Conservation (phyloP, 2,113 vertebrate species). For the Myotis davidii region DNA sequence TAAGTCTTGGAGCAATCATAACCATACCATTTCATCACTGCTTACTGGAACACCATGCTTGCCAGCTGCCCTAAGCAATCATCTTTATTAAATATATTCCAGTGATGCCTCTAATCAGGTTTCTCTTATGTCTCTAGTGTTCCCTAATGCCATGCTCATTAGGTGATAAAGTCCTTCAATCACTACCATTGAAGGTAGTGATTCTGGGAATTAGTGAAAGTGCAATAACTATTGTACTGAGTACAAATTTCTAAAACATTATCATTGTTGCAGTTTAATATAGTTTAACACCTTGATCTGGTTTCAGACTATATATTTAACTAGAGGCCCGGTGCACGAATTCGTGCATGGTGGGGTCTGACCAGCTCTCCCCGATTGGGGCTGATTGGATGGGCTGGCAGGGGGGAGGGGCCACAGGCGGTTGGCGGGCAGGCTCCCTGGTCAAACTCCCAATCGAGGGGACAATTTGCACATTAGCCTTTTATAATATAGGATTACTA, state of each 20-base stretch:
- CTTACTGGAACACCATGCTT: constrained; percentile 25
- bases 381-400: too few species aligned
- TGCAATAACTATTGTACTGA: background rate
- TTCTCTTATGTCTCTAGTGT: constrained; percentile 38
- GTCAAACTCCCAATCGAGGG: too few species aligned
- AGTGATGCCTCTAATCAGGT: constrained; percentile 9
- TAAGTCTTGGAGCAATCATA: constrained; percentile 22
- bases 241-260: background rate
- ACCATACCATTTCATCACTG: background rate
- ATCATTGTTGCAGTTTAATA: background rate
- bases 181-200: background rate
- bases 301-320: background rate
- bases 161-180: too few species aligned
- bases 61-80: constrained; percentile 28
- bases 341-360: too few species aligned
- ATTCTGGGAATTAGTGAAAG: background rate
- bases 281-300: background rate
- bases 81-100: constrained; percentile 62
- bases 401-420: too few species aligned
- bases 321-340: too few species aligned
- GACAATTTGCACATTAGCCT: too few species aligned
- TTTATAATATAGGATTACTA: background rate
- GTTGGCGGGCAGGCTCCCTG: too few species aligned
- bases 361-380: too few species aligned
- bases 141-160: background rate